Evolutionary conservation across 2,888 invertebrate genomes (phyloP).

Genomic region (Helleia helle): DNA sequence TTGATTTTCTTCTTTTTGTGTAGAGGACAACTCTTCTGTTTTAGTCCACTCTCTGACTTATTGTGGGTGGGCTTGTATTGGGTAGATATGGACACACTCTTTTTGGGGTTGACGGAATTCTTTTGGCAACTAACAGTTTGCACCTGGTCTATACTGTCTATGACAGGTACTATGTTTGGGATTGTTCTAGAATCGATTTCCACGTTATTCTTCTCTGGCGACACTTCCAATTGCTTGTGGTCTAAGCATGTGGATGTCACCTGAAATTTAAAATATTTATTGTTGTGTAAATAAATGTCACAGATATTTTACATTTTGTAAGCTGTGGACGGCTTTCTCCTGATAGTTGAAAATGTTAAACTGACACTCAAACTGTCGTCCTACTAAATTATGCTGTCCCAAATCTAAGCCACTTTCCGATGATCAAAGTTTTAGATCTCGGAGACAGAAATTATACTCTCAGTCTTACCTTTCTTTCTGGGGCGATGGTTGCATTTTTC

Average conservation of each 20-base stretch:
- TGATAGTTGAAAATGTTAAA: too few species aligned
- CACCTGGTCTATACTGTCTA: slow-evolving; percentile 21
- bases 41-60: slow-evolving; percentile 53
- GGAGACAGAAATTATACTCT: too few species aligned
- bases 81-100: slow-evolving; percentile 46
- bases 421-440: too few species aligned
- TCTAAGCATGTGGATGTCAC: slow-evolving; percentile 58
- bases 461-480: too few species aligned
- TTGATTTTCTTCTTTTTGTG: slow-evolving; percentile 57
- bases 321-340: too few species aligned
- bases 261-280: slow-evolving; percentile 27
- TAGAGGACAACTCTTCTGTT: slow-evolving; percentile 52
- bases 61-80: slow-evolving; percentile 59
- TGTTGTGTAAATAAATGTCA: too few species aligned
- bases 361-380: too few species aligned
- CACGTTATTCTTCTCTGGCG: slow-evolving; percentile 27
- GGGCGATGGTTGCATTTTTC: too few species aligned
- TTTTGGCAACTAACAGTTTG: slow-evolving; percentile 42
- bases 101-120: slow-evolving; percentile 32
- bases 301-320: too few species aligned
- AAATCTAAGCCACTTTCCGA: too few species aligned
- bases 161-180: slow-evolving; percentile 20
- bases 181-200: slow-evolving; percentile 17
- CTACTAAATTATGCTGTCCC: too few species aligned
- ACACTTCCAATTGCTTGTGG: slow-evolving; percentile 59